Base-by-base conservation (phyloP, 2,797 vertebrate genomes). In the Hydrolagus colliei region DNA sequence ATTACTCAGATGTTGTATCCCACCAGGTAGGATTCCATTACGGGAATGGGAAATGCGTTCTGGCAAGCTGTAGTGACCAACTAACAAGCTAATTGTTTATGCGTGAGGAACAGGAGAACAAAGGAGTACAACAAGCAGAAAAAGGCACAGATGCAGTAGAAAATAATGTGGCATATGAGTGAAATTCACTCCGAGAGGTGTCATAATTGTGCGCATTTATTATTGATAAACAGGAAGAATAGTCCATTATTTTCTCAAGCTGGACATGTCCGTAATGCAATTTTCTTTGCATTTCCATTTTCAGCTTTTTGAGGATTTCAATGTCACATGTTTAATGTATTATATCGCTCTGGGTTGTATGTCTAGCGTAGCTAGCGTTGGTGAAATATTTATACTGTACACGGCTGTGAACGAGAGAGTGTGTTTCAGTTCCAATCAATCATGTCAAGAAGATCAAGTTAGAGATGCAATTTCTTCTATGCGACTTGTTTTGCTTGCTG, bases 1-100 rank as follows among this genome's bases (percentile, higher is more conserved):
- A 84, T 84, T 84, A 84, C 65, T 84, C 79, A 71, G 79, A 84
- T 84, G 79, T 71, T 84, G 65, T 71, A 84, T 84, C 71, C 79
- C 79, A 84, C 65, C 65, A 80, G 79, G 79, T 84, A 84, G 68
- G 68, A 71, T 63, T 84, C 62, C 79, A 71, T 84, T 84, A 71
- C 68, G 41, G 79, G 63, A 84, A 84, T 20, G 79, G 79, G 79
- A 71, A 35, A 71, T 84, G 79, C 52, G 27, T 71, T 84, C 79
- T 84, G 65, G 79, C 79, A 71, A 84, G 79, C 27, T 20, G 79
- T 68, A 71, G 65, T 68, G 65, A 68, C 65, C 52, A 67, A 10
- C 79, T 84, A 84, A 84, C 79, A 84, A 84, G 79, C 79, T 84
- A 84, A 84, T 84, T 84, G 79, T 84, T 84, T 71, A 84, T 84